Conservation (phyloP, 2,113 vertebrate species). For the Lasiurus cinereus region DNA sequence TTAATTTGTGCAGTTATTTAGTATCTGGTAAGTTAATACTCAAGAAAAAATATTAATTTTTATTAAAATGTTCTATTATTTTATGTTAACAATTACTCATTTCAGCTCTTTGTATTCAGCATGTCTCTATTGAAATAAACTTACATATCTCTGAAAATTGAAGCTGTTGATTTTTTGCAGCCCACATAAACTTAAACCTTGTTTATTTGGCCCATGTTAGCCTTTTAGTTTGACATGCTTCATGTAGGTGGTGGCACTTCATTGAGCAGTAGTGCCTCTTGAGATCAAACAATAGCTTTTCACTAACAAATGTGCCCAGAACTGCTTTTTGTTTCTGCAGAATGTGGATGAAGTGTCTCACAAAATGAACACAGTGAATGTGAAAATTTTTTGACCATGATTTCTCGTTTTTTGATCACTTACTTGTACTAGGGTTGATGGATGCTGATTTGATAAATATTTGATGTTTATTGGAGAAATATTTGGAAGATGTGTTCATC, state of each 20-base stretch:
- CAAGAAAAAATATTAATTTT: no score
- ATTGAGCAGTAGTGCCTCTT: not conserved
- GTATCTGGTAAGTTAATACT: no score
- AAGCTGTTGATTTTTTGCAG: no score
- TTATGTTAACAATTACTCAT: no score
- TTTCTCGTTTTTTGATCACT: not conserved
- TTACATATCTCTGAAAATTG: no score
- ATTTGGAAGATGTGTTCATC: constrained; percentile 45
- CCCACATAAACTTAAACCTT: no score
- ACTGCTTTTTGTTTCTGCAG: not conserved
- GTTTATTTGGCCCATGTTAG: no score
- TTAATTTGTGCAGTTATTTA: no score
- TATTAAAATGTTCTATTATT: no score
- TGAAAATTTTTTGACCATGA: not conserved
- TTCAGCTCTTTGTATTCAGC: no score
- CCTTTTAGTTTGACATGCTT: no score
- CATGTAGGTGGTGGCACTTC: not conserved
- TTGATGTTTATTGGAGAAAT: constrained; percentile 20
- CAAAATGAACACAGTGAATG: not conserved
- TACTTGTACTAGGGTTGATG: not conserved
- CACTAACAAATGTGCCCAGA: constrained; percentile 3
- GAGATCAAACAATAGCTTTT: constrained; percentile 28
- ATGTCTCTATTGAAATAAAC: no score
- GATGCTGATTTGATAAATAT: constrained; percentile 43
- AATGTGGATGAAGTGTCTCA: not conserved